Conservation (phyloP, 2,888 invertebrate genomes). For the Shargacucullia verbasci region DNA sequence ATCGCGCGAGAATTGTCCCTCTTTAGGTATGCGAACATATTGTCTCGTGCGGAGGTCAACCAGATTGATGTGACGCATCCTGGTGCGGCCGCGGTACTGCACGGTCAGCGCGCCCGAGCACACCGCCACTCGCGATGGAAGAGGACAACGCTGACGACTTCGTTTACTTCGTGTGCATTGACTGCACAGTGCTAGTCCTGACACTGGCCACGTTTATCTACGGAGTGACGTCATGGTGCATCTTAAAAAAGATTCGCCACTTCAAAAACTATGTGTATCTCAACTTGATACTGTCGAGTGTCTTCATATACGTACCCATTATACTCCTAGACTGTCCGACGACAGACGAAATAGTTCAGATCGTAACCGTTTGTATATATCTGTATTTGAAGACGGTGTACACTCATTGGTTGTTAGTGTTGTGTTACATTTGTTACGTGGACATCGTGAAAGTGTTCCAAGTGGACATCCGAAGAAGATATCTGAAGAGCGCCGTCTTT, state of each 20-base stretch:
- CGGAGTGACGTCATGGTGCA: slow-evolving; percentile 3
- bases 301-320: background rate
- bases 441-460: background rate
- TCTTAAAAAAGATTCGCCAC: background rate
- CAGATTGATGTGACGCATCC: too few species aligned
- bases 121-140: too few species aligned
- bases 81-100: too few species aligned
- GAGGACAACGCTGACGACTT: too few species aligned
- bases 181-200: background rate
- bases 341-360: background rate
- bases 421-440: background rate
- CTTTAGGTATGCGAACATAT: too few species aligned
- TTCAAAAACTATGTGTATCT: background rate
- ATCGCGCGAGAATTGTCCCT: too few species aligned
- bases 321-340: background rate
- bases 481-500: background rate
- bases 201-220: background rate
- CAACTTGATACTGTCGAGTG: background rate
- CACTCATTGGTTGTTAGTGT: background rate
- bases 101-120: too few species aligned
- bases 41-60: too few species aligned
- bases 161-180: background rate
- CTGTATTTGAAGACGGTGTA: background rate
- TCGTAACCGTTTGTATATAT: background rate
- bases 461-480: background rate